Conservation (phyloP, 2,797 vertebrate species). For the Rhinichthys osculus region DNA sequence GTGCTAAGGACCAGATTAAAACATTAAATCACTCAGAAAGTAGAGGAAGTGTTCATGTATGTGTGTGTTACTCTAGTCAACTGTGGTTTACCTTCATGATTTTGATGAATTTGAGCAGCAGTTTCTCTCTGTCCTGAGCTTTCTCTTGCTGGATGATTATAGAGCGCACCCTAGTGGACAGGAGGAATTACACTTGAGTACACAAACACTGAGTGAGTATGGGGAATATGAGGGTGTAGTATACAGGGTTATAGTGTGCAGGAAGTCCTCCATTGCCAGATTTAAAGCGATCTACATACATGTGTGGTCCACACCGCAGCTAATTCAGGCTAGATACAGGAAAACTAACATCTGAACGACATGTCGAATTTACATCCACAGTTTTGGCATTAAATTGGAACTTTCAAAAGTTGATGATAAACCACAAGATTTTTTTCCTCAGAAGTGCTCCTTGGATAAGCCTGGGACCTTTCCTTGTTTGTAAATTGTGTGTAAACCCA, state of each 20-base stretch:
- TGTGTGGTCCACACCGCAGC: neutral
- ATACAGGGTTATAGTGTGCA: neutral
- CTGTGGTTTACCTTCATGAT: constrained; percentile 94
- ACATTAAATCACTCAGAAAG: neutral
- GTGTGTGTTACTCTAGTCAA: neutral
- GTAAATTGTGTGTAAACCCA: neutral
- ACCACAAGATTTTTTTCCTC: neutral
- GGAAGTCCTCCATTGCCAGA: neutral
- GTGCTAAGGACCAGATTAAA: constrained; percentile 80
- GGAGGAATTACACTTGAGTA: neutral
- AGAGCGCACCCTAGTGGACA: constrained; percentile 90
- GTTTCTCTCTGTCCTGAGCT: constrained; percentile 94
- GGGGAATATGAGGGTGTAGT: neutral
- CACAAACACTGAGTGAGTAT: neutral
- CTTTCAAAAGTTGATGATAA: neutral
- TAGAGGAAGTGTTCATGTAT: neutral
- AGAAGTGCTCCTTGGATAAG: neutral
- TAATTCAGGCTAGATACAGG: neutral
- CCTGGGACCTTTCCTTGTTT: neutral
- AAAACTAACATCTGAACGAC: neutral
- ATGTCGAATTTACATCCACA: neutral
- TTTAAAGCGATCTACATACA: neutral
- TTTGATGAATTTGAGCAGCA: constrained; percentile 98
- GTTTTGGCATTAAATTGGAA: neutral
- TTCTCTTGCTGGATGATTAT: constrained; percentile 99